Percentiles rank a stretch among this genome's conserved stretches.
phyloP scores from a whole-genome alignment of 2,888 invertebrate species.

The Volucella zonaria region DNA sequence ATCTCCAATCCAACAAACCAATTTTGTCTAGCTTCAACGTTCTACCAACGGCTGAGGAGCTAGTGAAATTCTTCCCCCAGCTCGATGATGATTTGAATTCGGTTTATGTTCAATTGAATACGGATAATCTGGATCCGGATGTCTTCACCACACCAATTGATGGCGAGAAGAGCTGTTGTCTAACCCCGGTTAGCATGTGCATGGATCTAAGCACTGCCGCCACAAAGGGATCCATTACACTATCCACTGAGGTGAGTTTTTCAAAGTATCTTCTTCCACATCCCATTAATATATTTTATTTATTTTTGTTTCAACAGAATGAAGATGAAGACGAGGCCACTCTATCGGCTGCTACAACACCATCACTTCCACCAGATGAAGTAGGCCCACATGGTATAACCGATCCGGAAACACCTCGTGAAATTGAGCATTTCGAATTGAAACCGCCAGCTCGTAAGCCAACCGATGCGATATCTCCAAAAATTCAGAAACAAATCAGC shows the following conservation, averaged over 20 bases:
- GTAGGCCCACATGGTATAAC: slow-evolving; percentile 73
- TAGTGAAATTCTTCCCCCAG: slow-evolving; percentile 84
- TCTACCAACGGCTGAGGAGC: slow-evolving; percentile 80
- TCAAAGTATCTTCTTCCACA: not conserved
- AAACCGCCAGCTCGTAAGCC: slow-evolving; percentile 76
- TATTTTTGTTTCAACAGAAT: slow-evolving; percentile 77
- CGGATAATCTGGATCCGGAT: slow-evolving; percentile 77
- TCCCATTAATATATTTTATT: slow-evolving; percentile 39
- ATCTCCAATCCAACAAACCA: slow-evolving; percentile 20
- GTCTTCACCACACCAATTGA: slow-evolving; percentile 76
- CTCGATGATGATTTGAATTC: slow-evolving; percentile 84
- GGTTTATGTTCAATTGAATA: slow-evolving; percentile 83
- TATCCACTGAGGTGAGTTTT: slow-evolving; percentile 78
- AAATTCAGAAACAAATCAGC: slow-evolving; percentile 81
- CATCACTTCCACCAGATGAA: slow-evolving; percentile 78
- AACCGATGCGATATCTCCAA: slow-evolving; percentile 79
- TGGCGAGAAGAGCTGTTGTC: slow-evolving; percentile 78
- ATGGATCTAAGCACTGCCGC: slow-evolving; percentile 88
- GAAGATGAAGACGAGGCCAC: slow-evolving; percentile 85
- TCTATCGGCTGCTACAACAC: slow-evolving; percentile 84
- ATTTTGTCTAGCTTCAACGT: slow-evolving; percentile 77
- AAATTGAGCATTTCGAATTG: slow-evolving; percentile 52
- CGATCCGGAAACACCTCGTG: slow-evolving; percentile 57
- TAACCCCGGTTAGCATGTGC: slow-evolving; percentile 87
- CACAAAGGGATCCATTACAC: slow-evolving; percentile 86